These are phyloP conservation scores for Casuarius casuarius DNA, from an alignment of 2,113 vertebrate species.

Conservation along the genomic window DNA sequence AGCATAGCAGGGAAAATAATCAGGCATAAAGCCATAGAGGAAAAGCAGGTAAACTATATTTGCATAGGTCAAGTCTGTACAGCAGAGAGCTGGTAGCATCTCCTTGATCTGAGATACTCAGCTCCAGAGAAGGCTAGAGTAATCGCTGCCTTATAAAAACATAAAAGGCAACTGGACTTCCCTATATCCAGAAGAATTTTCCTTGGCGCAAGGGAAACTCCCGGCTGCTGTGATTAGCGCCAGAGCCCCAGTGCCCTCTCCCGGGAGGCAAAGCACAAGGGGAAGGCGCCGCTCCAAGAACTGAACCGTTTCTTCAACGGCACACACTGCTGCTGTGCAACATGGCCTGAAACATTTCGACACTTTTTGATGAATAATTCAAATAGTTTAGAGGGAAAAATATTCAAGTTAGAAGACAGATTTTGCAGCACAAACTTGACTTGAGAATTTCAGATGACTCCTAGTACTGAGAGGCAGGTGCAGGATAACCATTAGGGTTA, in stretches of 20 bases:
- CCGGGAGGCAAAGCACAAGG: neutral
- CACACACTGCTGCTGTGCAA: neutral
- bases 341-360: neutral
- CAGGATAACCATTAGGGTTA: neutral
- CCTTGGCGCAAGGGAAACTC: neutral
- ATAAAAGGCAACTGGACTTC: neutral
- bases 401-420: conserved; percentile 1
- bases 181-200: neutral
- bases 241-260: neutral
- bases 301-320: neutral
- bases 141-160: accelerated
- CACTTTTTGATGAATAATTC: neutral
- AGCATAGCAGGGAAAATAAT: neutral
- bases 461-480: neutral
- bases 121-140: neutral
- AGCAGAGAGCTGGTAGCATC: neutral
- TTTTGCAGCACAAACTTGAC: neutral
- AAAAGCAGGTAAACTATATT: neutral
- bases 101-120: neutral
- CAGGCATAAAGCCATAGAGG: neutral
- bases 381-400: neutral
- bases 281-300: neutral
- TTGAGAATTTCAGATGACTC: neutral
- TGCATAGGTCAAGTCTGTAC: neutral
- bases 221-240: neutral